Base-by-base conservation (phyloP, 35 echinoderm and acorn worm genomes). In the Apostichopus parvimensis region DNA sequence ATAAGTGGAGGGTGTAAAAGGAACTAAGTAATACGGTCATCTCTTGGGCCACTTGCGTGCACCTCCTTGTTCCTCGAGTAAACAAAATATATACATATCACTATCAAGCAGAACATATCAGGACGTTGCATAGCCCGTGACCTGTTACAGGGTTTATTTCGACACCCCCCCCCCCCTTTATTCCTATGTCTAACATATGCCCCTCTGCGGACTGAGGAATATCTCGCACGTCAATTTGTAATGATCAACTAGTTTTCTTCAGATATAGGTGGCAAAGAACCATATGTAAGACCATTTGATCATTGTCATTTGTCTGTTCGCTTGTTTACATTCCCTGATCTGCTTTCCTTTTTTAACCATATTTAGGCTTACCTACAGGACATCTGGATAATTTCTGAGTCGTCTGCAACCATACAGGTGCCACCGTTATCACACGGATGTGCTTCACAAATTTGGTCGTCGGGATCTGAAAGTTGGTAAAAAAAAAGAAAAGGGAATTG, bases 331-430 rank as follows among this genome's bases (percentile, higher is more conserved):
- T 77, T 24, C 9, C 6, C 18, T 6, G 25, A 20, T 15, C 25
- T 77, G 73, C 1, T 12, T 15, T 77, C 18, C 6, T 17, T 77
- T 24, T 24, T 77, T 45, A 8, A 61, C 12, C 6, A 61, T 61
- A 61, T 61, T 45, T 45, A 45, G 34, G 34, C 11, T 59, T 84
- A 84, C 81, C 81, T 59, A 17, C 81, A 84, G 14, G 81, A 84
- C 81, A 84, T 60, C n/a, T 58, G 54, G 7, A 59, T 15, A 21
- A 56, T 15, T 1, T 83, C 80, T 7, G 54, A 8, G 3, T 8
- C 14, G n/a, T 60, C 81, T 5, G 18, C 56, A 22, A 84, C 54
- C 18, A 0, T 23, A 21, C 81, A 84, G 1, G 81, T 84, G 57
- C 81, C 81, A 14, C 81, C 81, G 14, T 84, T 84, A 23, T 58